A percentile compares a stretch with the other conserved stretches of the same genome.
These are phyloP conservation scores for Trichacis sp. DNA, from an alignment of 2,888 invertebrate genomes.

Conservation along the genomic window DNA sequence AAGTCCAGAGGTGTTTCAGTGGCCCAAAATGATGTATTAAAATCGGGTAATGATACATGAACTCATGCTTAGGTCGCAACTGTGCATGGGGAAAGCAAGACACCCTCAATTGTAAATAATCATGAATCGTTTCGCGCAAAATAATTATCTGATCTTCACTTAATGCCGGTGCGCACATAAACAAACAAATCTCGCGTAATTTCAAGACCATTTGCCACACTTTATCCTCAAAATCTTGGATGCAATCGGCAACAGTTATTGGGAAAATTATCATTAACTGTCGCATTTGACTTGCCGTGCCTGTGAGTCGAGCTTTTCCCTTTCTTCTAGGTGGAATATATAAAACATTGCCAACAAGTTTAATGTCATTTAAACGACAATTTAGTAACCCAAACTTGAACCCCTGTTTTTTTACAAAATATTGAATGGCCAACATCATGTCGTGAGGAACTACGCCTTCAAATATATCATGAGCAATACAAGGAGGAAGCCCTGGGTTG, in stretches of 20 bases:
- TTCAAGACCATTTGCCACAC: constrained; percentile 27
- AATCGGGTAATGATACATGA: constrained; percentile 21
- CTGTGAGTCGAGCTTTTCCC: constrained; percentile 6
- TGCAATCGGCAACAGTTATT: constrained; percentile 3
- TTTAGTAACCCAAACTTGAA: constrained; percentile 1
- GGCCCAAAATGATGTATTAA: constrained; percentile 31
- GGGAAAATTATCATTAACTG: constrained; percentile 14
- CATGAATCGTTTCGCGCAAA: neutral
- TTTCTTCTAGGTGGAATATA: neutral
- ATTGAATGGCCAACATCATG: constrained; percentile 10
- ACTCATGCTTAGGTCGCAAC: constrained; percentile 38
- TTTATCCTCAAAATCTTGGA: constrained; percentile 9
- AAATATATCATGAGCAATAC: constrained; percentile 10
- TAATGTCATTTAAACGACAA: neutral
- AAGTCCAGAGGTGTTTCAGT: constrained; percentile 33
- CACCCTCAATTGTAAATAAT: constrained; percentile 5
- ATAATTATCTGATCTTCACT: constrained; percentile 3
- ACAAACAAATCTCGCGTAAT: constrained; percentile 2
- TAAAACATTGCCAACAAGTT: neutral
- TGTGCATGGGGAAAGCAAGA: constrained; percentile 12
- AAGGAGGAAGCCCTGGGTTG: neutral
- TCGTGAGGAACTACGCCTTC: constrained; percentile 41
- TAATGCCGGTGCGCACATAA: no score
- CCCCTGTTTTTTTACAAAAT: constrained; percentile 16
- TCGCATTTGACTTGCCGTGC: constrained; percentile 12